phyloP scores from a whole-genome alignment of 2,113 vertebrate genomes.

The Siniperca chuatsi region DNA sequence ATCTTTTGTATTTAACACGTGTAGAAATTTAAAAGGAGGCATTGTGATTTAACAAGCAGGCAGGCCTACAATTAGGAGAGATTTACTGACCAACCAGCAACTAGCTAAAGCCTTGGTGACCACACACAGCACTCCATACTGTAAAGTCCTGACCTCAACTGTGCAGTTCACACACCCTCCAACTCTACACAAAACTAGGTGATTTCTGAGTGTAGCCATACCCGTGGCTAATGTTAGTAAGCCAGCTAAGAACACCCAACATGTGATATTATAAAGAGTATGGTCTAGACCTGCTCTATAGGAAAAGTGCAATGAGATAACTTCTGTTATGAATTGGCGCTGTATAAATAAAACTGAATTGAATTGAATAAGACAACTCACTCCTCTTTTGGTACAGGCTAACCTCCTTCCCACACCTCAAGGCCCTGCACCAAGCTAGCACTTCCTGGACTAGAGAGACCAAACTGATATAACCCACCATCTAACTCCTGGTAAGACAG shows the following conservation, averaged over 20 bases:
- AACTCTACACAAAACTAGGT: background rate
- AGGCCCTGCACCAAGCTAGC: background rate
- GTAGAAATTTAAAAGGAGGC: background rate
- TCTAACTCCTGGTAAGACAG: too few species aligned
- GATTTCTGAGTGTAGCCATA: background rate
- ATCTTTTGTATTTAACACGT: background rate
- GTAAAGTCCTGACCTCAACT: background rate
- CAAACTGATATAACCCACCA: too few species aligned
- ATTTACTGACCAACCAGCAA: background rate
- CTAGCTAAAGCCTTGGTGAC: background rate
- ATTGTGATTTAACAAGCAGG: background rate
- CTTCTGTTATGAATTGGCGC: too few species aligned
- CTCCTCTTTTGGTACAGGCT: background rate
- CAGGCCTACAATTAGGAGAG: background rate
- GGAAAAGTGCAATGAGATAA: too few species aligned
- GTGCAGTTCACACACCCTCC: too few species aligned
- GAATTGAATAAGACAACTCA: too few species aligned
- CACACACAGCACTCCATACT: background rate
- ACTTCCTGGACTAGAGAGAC: too few species aligned
- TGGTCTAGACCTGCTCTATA: too few species aligned
- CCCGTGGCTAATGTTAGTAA: background rate
- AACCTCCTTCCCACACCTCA: background rate
- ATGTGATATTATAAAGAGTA: too few species aligned
- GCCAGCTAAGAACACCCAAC: too few species aligned
- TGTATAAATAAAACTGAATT: too few species aligned